Percentiles rank a stretch among this genome's conserved stretches.
Evolutionary conservation across 2,797 vertebrate genomes (phyloP).

Genomic region (Pipistrellus nathusii): DNA sequence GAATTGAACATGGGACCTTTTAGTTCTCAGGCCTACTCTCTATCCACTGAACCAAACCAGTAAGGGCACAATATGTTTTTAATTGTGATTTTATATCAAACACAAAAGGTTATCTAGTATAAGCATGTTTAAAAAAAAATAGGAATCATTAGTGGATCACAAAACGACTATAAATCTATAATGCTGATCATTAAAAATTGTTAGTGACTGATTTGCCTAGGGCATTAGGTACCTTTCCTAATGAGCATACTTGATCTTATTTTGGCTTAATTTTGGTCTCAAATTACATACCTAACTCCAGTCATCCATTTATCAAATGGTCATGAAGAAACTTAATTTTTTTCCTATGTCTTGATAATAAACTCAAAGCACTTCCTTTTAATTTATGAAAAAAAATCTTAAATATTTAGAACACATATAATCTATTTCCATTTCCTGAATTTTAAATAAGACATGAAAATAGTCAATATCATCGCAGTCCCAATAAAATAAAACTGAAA

Average conservation of each 20-base stretch:
- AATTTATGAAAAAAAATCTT: background rate
- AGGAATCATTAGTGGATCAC: background rate
- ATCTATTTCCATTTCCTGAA: background rate
- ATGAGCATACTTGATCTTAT: background rate
- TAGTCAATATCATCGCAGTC: no score
- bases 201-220: background rate
- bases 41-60: no score
- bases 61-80: background rate
- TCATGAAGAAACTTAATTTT: background rate
- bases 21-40: no score
- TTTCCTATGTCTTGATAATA: constrained; percentile 3
- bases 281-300: background rate
- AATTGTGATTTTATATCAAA: background rate
- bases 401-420: constrained; percentile 9
- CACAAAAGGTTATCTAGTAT: background rate
- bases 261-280: constrained; percentile 17
- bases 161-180: background rate
- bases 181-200: background rate
- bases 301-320: background rate
- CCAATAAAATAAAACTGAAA: background rate
- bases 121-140: background rate
- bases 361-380: background rate
- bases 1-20: no score
- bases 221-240: background rate
- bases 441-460: constrained; percentile 19